These are phyloP conservation scores for Harlomillsia oculata DNA, from an alignment of 1,140 invertebrate genomes.

Conservation along the genomic window DNA sequence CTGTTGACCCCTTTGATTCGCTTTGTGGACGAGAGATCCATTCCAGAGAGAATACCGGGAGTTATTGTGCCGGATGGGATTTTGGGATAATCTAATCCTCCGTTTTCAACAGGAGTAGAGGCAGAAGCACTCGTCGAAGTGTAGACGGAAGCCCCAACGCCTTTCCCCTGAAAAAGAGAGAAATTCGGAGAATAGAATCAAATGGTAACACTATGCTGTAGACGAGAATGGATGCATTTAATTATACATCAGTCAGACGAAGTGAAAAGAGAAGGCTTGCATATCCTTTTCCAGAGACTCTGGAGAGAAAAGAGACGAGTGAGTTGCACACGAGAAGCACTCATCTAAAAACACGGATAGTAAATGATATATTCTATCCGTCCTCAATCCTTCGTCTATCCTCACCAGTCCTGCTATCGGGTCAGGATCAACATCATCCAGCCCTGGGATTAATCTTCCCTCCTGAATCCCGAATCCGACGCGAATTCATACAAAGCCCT, in stretches of 20 bases:
- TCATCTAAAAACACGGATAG: no score
- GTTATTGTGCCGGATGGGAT: slow-evolving; percentile 18
- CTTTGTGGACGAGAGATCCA: slow-evolving; percentile 24
- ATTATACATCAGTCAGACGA: slow-evolving; percentile 23
- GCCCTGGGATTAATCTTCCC: slow-evolving; percentile 24
- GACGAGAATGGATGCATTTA: slow-evolving; percentile 22
- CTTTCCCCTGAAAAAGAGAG: slow-evolving; percentile 26
- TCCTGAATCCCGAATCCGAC: slow-evolving; percentile 23
- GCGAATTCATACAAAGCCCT: slow-evolving; percentile 15
- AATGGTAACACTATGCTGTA: no score
- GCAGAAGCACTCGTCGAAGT: slow-evolving; percentile 17
- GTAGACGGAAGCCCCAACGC: slow-evolving; percentile 15
- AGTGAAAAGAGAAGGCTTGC: not conserved
- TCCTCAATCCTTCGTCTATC: no score
- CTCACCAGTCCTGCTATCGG: no score
- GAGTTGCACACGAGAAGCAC: not conserved
- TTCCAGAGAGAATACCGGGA: slow-evolving; percentile 10
- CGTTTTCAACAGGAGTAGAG: slow-evolving; percentile 11
- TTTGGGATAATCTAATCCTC: slow-evolving; percentile 30
- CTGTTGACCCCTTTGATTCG: slow-evolving; percentile 7
- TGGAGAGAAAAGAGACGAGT: not conserved
- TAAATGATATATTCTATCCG: slow-evolving; percentile 8
- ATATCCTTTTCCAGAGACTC: no score
- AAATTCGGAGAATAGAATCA: slow-evolving; percentile 4
- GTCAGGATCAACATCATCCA: slow-evolving; percentile 23